Evolutionary conservation across 2,888 invertebrate species (phyloP).

Genomic region (Syritta pipiens): DNA sequence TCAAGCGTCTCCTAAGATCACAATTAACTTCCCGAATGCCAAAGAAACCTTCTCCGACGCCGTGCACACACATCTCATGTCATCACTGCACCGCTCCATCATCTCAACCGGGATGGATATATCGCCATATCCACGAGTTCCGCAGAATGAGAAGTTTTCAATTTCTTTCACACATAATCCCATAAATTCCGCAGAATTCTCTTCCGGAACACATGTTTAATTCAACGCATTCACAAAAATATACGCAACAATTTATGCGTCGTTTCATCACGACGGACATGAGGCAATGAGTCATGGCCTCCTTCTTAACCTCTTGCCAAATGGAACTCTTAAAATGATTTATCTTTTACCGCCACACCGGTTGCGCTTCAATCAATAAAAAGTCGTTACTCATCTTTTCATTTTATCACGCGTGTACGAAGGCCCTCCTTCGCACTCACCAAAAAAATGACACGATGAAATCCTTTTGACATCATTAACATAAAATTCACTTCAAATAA

Average conservation of each 20-base stretch:
- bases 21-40: not conserved
- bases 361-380: conserved; percentile 22
- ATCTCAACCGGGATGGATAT: too few species aligned
- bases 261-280: not conserved
- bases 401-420: too few species aligned
- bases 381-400: not conserved
- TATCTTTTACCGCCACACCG: conserved; percentile 7
- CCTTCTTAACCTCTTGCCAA: conserved; percentile 27
- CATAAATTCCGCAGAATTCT: conserved; percentile 1
- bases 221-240: conserved; percentile 7
- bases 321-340: conserved; percentile 16
- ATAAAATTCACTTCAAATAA: conserved; percentile 26
- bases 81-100: not conserved
- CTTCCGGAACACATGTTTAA: conserved; percentile 12
- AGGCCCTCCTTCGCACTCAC: too few species aligned
- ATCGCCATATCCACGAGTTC: too few species aligned
- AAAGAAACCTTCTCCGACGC: not conserved
- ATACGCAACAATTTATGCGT: not conserved
- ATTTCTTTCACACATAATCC: not conserved
- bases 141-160: too few species aligned
- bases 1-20: too few species aligned
- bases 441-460: conserved; percentile 9
- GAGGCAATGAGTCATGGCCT: too few species aligned
- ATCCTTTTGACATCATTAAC: conserved; percentile 36
- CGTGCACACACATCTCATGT: not conserved